Evolutionary conservation across 1,140 invertebrate genomes (phyloP), one percentile per base, ranked within the genome.

Genomic region (Panonychus citri): DNA sequence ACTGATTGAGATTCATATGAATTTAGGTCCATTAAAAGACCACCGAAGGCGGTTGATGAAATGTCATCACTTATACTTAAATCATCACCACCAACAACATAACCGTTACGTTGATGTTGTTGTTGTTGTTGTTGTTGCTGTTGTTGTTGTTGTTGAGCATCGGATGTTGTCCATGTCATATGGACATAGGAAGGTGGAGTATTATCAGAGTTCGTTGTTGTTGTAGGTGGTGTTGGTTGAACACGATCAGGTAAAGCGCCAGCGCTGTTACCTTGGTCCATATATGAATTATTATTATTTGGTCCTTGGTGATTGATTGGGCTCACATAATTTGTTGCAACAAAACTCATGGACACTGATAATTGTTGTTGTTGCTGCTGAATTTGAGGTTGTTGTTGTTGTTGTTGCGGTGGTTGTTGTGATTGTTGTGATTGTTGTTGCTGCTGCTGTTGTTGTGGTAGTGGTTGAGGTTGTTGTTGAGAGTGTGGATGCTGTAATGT

Each of bases 1-100:
- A 25, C n/a, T n/a, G n/a, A 30, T 19, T 57, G 50, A 52, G 50
- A 52, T 52, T 52, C 50, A 52, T 17, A 40, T 13, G 19, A 17
- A 25, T 54, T 54, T 13, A 54, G 34, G 25, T 54, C 53, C 43
- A 46, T 46, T 12, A 54, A 21, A 8, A 54, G 34, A 39, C 34
- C 39, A 40, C 19, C 28, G 24, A 25, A 39, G 34, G 10, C 28
- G 17, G 49, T 37, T 21, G 55, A 53, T 43, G 39, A 24, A 43
- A 58, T 15, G 15, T 21, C 12, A 53, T 54, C 37, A 40, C 49
- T 53, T 24, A 26, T 59, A 58, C 62, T 46, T 10, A 19, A 4
- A 19, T 46, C 30, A 30, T n/a, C 26, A 30, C 52, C 15, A 15
- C 19, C n/a, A 52, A 17, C 5, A n/a, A n/a, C 10, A 17, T 52